Base-by-base conservation (phyloP, 2,888 invertebrate species). In the Temnothorax unifasciatus region DNA sequence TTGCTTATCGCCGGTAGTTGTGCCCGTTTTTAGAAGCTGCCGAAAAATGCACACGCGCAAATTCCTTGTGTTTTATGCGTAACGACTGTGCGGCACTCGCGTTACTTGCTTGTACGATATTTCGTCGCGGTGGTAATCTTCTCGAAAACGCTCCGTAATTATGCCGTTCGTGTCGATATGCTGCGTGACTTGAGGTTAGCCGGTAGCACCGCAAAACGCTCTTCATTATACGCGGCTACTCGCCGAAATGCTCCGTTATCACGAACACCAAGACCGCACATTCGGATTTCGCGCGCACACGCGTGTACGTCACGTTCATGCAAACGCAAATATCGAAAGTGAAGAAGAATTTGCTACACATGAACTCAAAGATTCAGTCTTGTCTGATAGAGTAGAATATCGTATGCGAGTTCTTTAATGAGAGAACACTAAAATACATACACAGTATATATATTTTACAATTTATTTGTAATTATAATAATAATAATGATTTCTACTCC, bases 81-180 rank as follows among this genome's bases (percentile, higher is more conserved):
- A 76, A 66, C 25, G 5, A 52, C 52, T 38, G 41, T 44, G 41
- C 9, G 34, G 52, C 15, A 21, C 34, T 44, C 52, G 47, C 68
- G 74, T 75, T 83, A 83, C 8, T 21, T n/a, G 25, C 29, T 77
- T 44, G 68, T 77, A 25, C 25, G 18, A 18, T 59, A 75, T 25
- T 63, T 34, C 25, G 74, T 50, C 54, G 47, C 54, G 41, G 34
- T 66, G 75, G 71, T 84, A 76, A 85, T 38, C n/a, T 74, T 63
- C 34, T 79, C 84, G 77, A 86, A 84, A 89, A 89, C 18, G 61
- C 64, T 82, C 85, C 59, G 71, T 74, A 87, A 89, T 89, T 88
- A 87, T 85, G 81, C 88, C 71, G 87, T 90, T 90, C 88, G 90
- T 89, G 90, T 88, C 90, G 88, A 88, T 85, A 85, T 85, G 71